A percentile compares a stretch with the other conserved stretches of the same genome.
These are phyloP conservation scores for Drosophila villosipedis DNA, from an alignment of 2,888 invertebrate species.

Conservation along the genomic window DNA sequence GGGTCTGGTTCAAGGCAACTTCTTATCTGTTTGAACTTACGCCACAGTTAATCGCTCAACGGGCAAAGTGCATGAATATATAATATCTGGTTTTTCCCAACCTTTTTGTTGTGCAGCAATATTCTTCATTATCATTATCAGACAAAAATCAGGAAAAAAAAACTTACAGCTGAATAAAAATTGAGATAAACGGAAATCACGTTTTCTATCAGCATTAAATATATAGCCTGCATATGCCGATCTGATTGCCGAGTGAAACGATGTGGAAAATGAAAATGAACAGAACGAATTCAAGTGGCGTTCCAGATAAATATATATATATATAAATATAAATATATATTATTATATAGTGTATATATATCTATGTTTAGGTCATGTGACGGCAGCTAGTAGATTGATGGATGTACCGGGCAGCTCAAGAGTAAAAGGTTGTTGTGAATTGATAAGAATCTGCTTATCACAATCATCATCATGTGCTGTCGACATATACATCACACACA, in stretches of 20 bases:
- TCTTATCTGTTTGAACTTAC: constrained; percentile 19
- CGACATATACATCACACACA: neutral
- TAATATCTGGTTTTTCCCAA: neutral
- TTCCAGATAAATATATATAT: constrained; percentile 4
- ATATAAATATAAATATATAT: neutral
- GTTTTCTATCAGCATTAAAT: constrained; percentile 16
- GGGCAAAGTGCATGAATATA: constrained; percentile 18
- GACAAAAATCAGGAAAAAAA: constrained; percentile 5
- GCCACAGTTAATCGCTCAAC: constrained; percentile 14
- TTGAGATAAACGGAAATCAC: constrained; percentile 40
- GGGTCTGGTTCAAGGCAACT: neutral
- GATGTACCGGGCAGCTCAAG: constrained; percentile 25
- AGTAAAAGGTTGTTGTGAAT: constrained; percentile 10
- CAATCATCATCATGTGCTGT: constrained; percentile 3
- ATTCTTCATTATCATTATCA: constrained; percentile 28
- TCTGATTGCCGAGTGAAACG: neutral
- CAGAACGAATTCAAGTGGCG: constrained; percentile 30
- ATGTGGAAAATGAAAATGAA: constrained; percentile 28
- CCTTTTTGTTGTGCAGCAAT: constrained; percentile 15
- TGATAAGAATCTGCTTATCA: constrained; percentile 48
- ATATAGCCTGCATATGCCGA: constrained; percentile 1
- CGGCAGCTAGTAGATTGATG: constrained; percentile 21
- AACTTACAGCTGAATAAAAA: constrained; percentile 14
- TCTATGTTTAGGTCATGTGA: too few species aligned
- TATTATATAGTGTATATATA: constrained; percentile 2